phyloP scores from a whole-genome alignment of 2,797 vertebrate species.

The Alectoris magna region DNA sequence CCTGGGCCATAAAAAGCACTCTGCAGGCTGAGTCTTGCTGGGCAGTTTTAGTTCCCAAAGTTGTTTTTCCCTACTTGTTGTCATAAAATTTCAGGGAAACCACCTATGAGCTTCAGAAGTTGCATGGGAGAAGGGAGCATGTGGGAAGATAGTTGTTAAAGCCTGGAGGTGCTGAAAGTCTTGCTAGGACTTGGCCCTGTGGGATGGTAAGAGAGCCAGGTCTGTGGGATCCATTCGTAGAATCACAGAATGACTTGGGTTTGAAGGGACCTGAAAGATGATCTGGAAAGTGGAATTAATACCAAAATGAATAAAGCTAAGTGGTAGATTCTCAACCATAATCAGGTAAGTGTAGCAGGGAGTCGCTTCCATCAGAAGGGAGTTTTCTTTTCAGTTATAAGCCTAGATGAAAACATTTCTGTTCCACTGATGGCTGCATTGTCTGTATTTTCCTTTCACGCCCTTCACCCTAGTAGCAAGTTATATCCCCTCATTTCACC shows the following conservation, averaged over 20 bases:
- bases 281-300: neutral
- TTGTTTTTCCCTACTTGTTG: constrained; percentile 34
- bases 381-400: neutral
- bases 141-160: neutral
- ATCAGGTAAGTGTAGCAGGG: neutral
- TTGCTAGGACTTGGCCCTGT: neutral
- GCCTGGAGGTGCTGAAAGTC: neutral
- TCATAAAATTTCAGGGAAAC: constrained; percentile 53
- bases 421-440: neutral
- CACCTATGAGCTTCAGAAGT: constrained; percentile 29
- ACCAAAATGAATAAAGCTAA: neutral
- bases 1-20: constrained; percentile 69
- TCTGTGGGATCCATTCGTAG: neutral
- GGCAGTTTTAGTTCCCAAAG: constrained; percentile 40
- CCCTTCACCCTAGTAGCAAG: neutral
- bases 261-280: neutral
- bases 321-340: rapidly evolving
- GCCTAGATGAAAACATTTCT: neutral
- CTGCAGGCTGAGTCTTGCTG: constrained; percentile 61
- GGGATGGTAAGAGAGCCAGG: rapidly evolving
- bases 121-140: rapidly evolving
- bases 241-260: too few species aligned
- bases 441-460: neutral
- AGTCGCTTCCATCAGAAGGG: neutral
- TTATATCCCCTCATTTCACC: neutral